A percentile compares a stretch with the other conserved stretches of the same genome.
These are phyloP conservation scores for Saimiri boliviensis DNA, from an alignment of 2,113 vertebrate species.

Conservation along the genomic window DNA sequence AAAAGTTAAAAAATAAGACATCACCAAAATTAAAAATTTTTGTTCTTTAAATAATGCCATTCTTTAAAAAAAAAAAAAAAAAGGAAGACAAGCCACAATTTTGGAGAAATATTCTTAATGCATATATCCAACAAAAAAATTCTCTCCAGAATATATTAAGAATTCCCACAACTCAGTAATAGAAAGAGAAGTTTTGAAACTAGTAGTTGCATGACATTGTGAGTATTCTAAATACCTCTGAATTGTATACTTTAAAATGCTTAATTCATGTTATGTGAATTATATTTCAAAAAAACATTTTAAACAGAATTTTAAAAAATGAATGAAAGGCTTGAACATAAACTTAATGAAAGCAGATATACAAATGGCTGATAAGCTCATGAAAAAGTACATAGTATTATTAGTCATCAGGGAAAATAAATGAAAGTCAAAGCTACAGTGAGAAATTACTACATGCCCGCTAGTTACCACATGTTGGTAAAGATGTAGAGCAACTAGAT, in stretches of 20 bases:
- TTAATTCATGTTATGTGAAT: neutral
- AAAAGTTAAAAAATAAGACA: neutral
- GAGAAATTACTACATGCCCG: neutral
- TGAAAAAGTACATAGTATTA: neutral
- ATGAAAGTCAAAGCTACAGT: neutral
- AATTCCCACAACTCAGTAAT: neutral
- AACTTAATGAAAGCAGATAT: neutral
- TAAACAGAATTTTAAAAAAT: neutral
- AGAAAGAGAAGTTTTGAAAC: neutral
- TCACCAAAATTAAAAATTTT: neutral
- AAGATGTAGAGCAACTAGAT: neutral
- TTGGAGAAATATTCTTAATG: neutral
- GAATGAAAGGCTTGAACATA: neutral
- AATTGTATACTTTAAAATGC: neutral
- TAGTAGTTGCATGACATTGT: neutral
- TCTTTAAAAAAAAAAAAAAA: constrained; percentile 35
- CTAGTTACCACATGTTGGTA: neutral
- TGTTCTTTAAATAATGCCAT: neutral
- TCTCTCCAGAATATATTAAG: neutral
- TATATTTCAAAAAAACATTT: neutral
- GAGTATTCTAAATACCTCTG: neutral
- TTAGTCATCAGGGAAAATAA: neutral
- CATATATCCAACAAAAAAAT: neutral
- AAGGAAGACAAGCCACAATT: neutral
- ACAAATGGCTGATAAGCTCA: neutral